phyloP scores from a whole-genome alignment of 2,888 invertebrate species.

The Xanthorhoe spadicearia region DNA sequence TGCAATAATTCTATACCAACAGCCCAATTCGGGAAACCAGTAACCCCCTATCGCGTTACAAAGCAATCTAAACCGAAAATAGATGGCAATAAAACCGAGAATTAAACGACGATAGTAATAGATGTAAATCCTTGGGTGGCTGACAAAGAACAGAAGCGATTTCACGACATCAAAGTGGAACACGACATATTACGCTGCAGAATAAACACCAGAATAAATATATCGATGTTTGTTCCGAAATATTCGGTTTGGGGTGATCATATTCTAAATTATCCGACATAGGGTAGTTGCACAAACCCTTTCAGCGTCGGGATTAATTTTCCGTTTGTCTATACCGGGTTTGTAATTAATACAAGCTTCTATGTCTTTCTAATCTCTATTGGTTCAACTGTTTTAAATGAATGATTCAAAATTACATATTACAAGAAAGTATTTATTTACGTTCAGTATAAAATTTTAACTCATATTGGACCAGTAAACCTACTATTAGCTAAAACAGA shows the following conservation, averaged over 20 bases:
- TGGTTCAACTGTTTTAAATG: not conserved
- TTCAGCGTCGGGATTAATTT: constrained; percentile 78
- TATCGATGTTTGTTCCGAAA: constrained; percentile 82
- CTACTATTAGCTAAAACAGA: no score
- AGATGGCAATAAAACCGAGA: constrained; percentile 77
- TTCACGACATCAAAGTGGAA: constrained; percentile 85
- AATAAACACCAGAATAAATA: constrained; percentile 84
- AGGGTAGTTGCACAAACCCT: constrained; percentile 77
- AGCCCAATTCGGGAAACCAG: constrained; percentile 58
- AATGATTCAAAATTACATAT: not conserved
- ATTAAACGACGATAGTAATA: constrained; percentile 73
- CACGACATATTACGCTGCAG: constrained; percentile 84
- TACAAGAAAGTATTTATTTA: not conserved
- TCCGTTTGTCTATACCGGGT: constrained; percentile 66
- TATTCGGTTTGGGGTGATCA: constrained; percentile 81
- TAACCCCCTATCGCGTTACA: constrained; percentile 72
- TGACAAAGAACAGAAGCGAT: constrained; percentile 84
- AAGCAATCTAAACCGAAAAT: constrained; percentile 76
- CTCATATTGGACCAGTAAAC: no score
- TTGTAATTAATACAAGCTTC: constrained; percentile 66
- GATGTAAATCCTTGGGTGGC: constrained; percentile 79
- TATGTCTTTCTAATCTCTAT: not conserved
- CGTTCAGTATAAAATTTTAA: no score
- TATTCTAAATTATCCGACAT: constrained; percentile 79
- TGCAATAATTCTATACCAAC: constrained; percentile 79